phyloP scores from a whole-genome alignment of 92 coral and sea anemone species.

The Porites evermanni region DNA sequence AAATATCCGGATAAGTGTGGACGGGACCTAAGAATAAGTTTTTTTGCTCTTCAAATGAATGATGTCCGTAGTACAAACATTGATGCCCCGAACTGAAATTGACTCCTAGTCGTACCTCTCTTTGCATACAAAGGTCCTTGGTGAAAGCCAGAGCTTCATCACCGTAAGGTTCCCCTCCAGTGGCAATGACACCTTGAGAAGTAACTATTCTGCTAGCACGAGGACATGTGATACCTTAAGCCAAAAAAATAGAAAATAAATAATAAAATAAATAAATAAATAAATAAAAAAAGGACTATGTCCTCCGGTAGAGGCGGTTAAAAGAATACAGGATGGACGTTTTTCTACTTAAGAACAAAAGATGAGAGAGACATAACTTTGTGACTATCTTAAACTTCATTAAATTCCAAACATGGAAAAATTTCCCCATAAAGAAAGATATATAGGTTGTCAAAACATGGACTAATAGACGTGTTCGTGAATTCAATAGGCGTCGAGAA shows the following conservation, averaged over 20 bases:
- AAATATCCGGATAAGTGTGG: no score
- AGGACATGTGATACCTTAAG: slow-evolving; percentile 88
- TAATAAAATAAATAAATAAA: background rate
- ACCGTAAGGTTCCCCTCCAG: slow-evolving; percentile 87
- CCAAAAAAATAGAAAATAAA: background rate
- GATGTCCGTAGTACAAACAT: background rate
- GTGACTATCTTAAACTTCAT: no score
- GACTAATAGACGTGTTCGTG: no score
- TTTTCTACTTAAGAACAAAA: no score
- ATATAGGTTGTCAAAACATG: no score
- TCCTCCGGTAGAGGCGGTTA: no score
- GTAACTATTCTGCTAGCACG: slow-evolving; percentile 86
- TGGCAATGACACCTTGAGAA: slow-evolving; percentile 82
- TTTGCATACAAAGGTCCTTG: slow-evolving; percentile 71
- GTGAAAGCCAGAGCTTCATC: slow-evolving; percentile 89
- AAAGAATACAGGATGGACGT: no score
- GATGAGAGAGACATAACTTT: no score
- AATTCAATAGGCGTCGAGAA: no score
- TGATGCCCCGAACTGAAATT: background rate
- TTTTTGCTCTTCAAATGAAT: background rate
- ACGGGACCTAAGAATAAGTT: background rate
- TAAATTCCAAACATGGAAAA: no score
- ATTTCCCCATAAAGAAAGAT: no score
- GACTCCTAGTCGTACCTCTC: slow-evolving; percentile 45
- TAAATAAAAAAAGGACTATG: background rate